These are phyloP conservation scores for Notospermus geniculatus DNA, from an alignment of 1,140 invertebrate species.

Conservation along the genomic window DNA sequence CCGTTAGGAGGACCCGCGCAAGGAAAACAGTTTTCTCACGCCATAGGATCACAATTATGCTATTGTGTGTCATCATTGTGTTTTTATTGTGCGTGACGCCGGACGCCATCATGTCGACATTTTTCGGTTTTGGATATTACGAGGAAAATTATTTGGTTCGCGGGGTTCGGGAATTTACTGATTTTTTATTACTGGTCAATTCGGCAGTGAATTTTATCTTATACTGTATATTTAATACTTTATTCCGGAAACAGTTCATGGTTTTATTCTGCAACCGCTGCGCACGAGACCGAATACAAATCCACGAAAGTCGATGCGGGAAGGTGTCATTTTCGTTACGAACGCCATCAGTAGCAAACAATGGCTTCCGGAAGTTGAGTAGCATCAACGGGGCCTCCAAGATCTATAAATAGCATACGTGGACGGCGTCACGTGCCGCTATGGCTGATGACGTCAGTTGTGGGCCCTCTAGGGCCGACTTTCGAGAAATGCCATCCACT, in stretches of 20 bases:
- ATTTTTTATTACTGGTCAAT: slow-evolving; percentile 71
- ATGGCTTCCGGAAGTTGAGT: slow-evolving; percentile 7
- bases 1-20: slow-evolving; percentile 58
- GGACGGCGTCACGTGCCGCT: too few relatives aligned
- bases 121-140: slow-evolving; percentile 50
- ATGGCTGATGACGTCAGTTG: too few relatives aligned
- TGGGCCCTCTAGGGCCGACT: too few relatives aligned
- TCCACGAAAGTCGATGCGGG: slow-evolving; percentile 1
- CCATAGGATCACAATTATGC: slow-evolving; percentile 69
- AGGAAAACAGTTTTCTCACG: slow-evolving; percentile 30
- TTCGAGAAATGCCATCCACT: too few relatives aligned
- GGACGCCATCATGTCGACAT: slow-evolving; percentile 63
- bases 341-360: not conserved
- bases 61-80: slow-evolving; percentile 72
- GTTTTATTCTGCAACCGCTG: slow-evolving; percentile 31
- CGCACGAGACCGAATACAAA: not conserved
- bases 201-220: slow-evolving; percentile 73
- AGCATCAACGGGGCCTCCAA: slow-evolving; percentile 1
- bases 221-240: slow-evolving; percentile 74
- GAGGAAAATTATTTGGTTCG: slow-evolving; percentile 53
- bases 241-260: slow-evolving; percentile 61
- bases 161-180: slow-evolving; percentile 71
- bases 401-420: too few relatives aligned
- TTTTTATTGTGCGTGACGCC: slow-evolving; percentile 75
- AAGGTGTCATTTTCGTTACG: slow-evolving; percentile 8